A percentile compares a stretch with the other conserved stretches of the same genome.
phyloP scores from a whole-genome alignment of 2,797 vertebrate genomes.

The Tenualosa thibaudeaui region DNA sequence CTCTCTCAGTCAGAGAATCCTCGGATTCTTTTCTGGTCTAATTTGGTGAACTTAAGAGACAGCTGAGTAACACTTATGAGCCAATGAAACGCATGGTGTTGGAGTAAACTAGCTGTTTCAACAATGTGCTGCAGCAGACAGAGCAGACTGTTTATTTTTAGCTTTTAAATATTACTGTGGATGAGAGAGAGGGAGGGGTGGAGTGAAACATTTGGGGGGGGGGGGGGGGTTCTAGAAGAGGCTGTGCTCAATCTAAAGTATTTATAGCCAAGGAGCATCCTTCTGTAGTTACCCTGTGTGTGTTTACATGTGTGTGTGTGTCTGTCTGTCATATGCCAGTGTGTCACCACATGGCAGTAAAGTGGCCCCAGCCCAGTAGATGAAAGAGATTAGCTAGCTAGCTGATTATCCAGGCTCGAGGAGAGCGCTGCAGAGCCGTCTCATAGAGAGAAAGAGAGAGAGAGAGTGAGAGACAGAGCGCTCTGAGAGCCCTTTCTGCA shows the following conservation, averaged over 20 bases:
- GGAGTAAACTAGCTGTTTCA: neutral
- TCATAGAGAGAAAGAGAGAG: too few species aligned
- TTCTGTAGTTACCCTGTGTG: constrained; percentile 3
- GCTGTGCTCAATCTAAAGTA: neutral
- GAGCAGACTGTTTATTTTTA: neutral
- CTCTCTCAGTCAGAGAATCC: neutral
- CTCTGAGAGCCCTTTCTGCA: neutral
- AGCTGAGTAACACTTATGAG: neutral
- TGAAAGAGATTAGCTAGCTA: constrained; percentile 1
- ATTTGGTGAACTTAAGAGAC: neutral
- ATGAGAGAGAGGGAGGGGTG: neutral
- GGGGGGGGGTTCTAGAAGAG: neutral
- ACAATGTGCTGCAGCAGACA: neutral
- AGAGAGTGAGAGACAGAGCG: too few species aligned
- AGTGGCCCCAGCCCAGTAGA: neutral
- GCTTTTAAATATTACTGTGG: neutral
- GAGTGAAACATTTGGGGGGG: neutral
- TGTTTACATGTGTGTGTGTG: neutral
- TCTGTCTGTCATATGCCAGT: neutral
- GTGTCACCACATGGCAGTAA: constrained; percentile 14
- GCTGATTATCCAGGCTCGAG: neutral
- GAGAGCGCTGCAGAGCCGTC: neutral
- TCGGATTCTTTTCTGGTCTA: neutral
- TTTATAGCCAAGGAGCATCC: constrained; percentile 14
- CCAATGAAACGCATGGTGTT: neutral